Conservation (phyloP, 2,113 vertebrate species). For the Rattus rattus region DNA sequence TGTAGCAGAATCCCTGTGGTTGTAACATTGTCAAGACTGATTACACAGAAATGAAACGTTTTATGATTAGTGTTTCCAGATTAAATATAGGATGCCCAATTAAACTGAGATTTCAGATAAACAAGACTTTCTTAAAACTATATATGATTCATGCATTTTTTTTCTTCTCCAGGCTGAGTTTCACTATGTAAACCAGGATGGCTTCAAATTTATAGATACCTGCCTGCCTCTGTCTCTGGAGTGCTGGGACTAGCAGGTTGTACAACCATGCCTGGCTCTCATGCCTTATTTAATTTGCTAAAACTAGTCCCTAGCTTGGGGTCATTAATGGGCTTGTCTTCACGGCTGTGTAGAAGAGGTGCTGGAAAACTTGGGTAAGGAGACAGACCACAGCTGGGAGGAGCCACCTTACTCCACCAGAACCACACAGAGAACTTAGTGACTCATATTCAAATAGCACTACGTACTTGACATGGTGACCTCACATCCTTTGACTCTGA, state of each 20-base stretch:
- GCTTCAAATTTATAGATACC: background rate
- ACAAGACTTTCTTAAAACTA: background rate
- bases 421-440: background rate
- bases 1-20: background rate
- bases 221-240: background rate
- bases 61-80: background rate
- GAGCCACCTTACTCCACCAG: background rate
- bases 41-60: background rate
- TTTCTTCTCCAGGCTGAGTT: background rate
- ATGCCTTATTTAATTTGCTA: background rate
- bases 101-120: background rate
- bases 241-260: background rate
- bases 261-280: background rate
- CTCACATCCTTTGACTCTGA: background rate
- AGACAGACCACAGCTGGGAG: background rate
- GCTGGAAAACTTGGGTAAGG: background rate
- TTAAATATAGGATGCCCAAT: background rate
- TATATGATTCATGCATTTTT: background rate
- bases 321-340: background rate
- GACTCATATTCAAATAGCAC: background rate
- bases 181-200: background rate
- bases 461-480: background rate
- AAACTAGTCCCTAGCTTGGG: background rate
- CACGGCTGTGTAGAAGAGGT: background rate
- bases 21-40: background rate